phyloP scores from a whole-genome alignment of 2,797 vertebrate genomes.

The Numenius phaeopus region DNA sequence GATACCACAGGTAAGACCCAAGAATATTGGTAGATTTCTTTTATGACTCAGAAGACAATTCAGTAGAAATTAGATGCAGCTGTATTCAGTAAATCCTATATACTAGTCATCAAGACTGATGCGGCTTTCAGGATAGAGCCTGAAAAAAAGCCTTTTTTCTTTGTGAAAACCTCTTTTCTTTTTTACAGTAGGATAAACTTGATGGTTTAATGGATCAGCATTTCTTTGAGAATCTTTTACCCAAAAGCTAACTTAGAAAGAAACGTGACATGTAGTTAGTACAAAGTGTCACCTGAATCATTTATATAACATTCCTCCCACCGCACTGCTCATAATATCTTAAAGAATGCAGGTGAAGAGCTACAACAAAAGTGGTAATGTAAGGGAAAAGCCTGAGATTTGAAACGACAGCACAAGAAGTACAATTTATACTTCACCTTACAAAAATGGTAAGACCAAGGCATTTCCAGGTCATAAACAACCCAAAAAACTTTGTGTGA shows the following conservation, averaged over 20 bases:
- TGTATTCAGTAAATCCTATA: neutral
- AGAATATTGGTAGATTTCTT: neutral
- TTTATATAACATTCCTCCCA: slow-evolving; percentile 65
- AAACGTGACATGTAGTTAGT: slow-evolving; percentile 30
- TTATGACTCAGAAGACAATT: slow-evolving; percentile 19
- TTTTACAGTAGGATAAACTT: neutral
- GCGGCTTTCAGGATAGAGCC: neutral
- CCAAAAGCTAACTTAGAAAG: slow-evolving; percentile 34
- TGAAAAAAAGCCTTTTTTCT: no score
- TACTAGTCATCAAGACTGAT: neutral
- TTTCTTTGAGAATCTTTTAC: slow-evolving; percentile 28
- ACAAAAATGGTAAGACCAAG: slow-evolving; percentile 1
- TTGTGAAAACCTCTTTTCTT: neutral
- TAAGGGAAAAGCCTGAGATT: slow-evolving; percentile 29
- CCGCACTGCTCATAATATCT: slow-evolving; percentile 47
- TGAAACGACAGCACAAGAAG: slow-evolving; percentile 22
- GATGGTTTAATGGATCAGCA: neutral
- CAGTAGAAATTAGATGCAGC: slow-evolving; percentile 10
- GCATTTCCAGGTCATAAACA: slow-evolving; percentile 20
- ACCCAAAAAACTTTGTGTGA: neutral
- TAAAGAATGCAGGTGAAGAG: slow-evolving; percentile 34
- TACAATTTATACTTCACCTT: slow-evolving; percentile 24
- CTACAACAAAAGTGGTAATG: slow-evolving; percentile 41
- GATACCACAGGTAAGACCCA: neutral
- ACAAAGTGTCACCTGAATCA: slow-evolving; percentile 54